A percentile compares a stretch with the other conserved stretches of the same genome.
These are phyloP conservation scores for Tyria jacobaeae DNA, from an alignment of 2,888 invertebrate genomes.

Conservation along the genomic window DNA sequence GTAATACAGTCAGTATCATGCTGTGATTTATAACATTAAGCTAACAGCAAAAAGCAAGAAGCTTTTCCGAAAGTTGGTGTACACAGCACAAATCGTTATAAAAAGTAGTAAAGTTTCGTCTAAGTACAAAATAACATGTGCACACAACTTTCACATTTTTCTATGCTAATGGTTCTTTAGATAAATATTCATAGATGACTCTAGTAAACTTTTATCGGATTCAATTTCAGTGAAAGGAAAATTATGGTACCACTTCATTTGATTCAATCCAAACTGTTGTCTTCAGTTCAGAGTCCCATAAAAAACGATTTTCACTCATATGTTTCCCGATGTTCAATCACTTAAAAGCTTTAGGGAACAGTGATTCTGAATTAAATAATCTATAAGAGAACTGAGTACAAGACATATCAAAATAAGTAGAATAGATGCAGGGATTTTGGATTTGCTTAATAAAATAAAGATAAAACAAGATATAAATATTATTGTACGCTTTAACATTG, in stretches of 20 bases:
- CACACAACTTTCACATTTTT: constrained; percentile 26
- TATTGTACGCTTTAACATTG: no score
- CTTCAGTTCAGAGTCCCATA: constrained; percentile 41
- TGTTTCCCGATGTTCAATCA: constrained; percentile 46
- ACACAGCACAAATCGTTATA: constrained; percentile 17
- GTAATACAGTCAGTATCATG: background rate
- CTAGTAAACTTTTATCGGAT: constrained; percentile 27
- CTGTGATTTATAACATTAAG: background rate
- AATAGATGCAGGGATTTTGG: constrained; percentile 23
- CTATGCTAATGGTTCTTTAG: constrained; percentile 27
- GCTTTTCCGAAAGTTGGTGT: background rate
- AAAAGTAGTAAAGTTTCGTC: constrained; percentile 18
- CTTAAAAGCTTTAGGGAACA: constrained; percentile 46
- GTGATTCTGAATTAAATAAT: constrained; percentile 43
- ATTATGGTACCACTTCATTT: constrained; percentile 34
- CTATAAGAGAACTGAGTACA: constrained; percentile 31
- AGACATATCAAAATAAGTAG: constrained; percentile 22
- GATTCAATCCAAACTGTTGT: constrained; percentile 34
- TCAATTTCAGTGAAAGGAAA: constrained; percentile 45
- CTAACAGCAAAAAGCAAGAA: background rate
- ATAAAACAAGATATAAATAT: no score
- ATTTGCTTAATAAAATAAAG: constrained; percentile 31
- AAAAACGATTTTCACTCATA: constrained; percentile 40
- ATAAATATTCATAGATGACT: constrained; percentile 22
- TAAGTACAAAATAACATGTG: constrained; percentile 1